Conservation (phyloP, 2,888 invertebrate species). For the Malthinus seriepunctatus region DNA sequence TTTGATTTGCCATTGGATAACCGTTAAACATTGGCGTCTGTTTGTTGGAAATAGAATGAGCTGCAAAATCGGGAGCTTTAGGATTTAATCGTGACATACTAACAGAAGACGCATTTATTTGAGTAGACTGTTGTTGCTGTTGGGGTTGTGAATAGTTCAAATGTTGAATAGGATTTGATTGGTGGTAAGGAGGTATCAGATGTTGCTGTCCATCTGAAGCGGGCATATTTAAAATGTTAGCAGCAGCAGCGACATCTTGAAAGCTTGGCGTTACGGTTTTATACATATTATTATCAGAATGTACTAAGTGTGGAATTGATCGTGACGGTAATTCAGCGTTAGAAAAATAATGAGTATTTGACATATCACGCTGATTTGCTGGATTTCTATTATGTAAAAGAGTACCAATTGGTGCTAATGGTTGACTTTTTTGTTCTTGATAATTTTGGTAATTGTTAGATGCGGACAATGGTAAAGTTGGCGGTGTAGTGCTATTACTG, state of each 20-base stretch:
- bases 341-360: conserved; percentile 33
- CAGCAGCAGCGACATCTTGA: conserved; percentile 25
- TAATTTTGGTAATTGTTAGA: conserved; percentile 41
- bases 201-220: conserved; percentile 39
- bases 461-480: conserved; percentile 47
- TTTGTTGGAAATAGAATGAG: conserved; percentile 42
- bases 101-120: conserved; percentile 45
- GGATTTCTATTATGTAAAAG: conserved; percentile 45
- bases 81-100: conserved; percentile 75
- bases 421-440: conserved; percentile 44
- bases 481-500: conserved; percentile 61
- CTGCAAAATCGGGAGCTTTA: conserved; percentile 75
- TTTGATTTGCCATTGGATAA: conserved; percentile 34
- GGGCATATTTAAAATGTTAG: conserved; percentile 53
- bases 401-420: conserved; percentile 49
- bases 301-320: conserved; percentile 33
- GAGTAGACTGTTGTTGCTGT: conserved; percentile 31
- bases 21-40: conserved; percentile 34
- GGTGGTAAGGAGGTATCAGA: conserved; percentile 38
- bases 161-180: conserved; percentile 40
- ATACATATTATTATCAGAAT: conserved; percentile 40
- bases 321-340: conserved; percentile 31
- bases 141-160: conserved; percentile 51
- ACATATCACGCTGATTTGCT: conserved; percentile 38
- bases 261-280: conserved; percentile 36